Evolutionary conservation across 2,888 invertebrate species (phyloP).

Genomic region (Pterostichus niger): DNA sequence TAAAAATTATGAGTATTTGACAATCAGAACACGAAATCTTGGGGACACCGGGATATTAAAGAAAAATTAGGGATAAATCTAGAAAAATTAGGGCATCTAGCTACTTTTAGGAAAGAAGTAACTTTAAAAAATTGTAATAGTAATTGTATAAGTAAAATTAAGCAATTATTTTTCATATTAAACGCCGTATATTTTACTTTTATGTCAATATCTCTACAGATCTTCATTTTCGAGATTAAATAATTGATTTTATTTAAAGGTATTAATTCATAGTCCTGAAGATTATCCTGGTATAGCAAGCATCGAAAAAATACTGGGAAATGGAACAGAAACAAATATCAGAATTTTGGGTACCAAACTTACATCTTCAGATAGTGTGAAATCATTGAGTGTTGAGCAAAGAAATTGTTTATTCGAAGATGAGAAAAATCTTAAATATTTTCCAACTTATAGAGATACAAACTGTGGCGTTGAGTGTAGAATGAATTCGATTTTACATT

Average conservation of each 20-base stretch:
- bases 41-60: too few species aligned
- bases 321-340: slow-evolving; percentile 66
- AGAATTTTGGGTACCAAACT: slow-evolving; percentile 69
- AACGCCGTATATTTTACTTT: too few species aligned
- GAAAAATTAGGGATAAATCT: too few species aligned
- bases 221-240: too few species aligned
- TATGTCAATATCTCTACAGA: too few species aligned
- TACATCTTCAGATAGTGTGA: slow-evolving; percentile 70
- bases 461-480: slow-evolving; percentile 73
- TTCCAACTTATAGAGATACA: slow-evolving; percentile 72
- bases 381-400: slow-evolving; percentile 70
- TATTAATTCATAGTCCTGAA: slow-evolving; percentile 67
- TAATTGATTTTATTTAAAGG: slow-evolving; percentile 44
- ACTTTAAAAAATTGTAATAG: too few species aligned
- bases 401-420: slow-evolving; percentile 72
- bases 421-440: slow-evolving; percentile 70
- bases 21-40: too few species aligned
- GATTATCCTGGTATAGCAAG: slow-evolving; percentile 67
- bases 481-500: slow-evolving; percentile 68
- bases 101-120: too few species aligned
- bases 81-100: too few species aligned
- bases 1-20: too few species aligned
- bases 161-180: too few species aligned
- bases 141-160: too few species aligned
- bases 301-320: slow-evolving; percentile 67